A percentile compares a stretch with the other conserved stretches of the same genome.
Conservation (phyloP, 2,888 invertebrate genomes). For the Epinotia bilunana region DNA sequence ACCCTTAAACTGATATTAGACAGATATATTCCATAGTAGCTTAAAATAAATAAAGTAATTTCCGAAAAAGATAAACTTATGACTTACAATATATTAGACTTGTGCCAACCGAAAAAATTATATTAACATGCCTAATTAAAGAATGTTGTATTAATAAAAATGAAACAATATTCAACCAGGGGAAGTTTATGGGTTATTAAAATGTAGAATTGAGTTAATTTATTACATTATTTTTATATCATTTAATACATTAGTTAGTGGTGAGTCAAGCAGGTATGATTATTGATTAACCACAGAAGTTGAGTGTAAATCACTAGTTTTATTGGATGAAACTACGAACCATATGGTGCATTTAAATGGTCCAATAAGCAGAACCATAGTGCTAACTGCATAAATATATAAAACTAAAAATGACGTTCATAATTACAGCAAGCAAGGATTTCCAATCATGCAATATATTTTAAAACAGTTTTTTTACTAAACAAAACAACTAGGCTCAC, state of each 20-base stretch:
- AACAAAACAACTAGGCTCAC: background rate
- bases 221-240: no score
- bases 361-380: background rate
- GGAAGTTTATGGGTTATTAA: background rate
- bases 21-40: no score
- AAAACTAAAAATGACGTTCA: background rate
- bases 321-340: background rate
- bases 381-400: background rate
- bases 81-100: background rate
- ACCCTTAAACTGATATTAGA: no score
- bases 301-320: background rate
- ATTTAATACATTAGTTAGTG: background rate
- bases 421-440: no score
- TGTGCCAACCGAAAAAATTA: background rate
- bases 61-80: background rate
- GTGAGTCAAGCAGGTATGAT: background rate
- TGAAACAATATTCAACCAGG: background rate
- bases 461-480: no score
- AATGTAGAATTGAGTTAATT: background rate
- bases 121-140: background rate
- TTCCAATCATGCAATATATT: no score
- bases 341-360: background rate
- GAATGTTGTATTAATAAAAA: no score
- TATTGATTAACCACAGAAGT: background rate
- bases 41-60: no score